Evolutionary conservation across 2,888 invertebrate species (phyloP).

Genomic region (Drosophila colorata): DNA sequence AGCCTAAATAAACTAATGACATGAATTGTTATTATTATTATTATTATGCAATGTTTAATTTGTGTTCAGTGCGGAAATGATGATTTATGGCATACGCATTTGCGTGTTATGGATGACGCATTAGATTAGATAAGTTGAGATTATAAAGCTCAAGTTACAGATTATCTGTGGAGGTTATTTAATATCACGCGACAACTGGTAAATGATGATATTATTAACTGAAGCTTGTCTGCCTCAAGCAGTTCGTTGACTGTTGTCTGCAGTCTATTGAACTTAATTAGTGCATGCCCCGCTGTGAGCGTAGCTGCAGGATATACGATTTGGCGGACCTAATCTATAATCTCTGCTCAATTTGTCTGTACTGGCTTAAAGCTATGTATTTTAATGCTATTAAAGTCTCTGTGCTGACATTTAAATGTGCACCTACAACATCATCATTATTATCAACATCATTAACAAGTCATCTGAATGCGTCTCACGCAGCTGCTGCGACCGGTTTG

Average conservation of each 20-base stretch:
- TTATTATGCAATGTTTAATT: conserved; percentile 23
- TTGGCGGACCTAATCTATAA: background rate
- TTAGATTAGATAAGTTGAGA: conserved; percentile 34
- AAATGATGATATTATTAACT: conserved; percentile 11
- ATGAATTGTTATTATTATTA: background rate
- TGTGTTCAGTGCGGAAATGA: background rate
- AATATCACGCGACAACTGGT: conserved; percentile 5
- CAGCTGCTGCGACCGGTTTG: conserved; percentile 50
- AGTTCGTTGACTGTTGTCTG: conserved; percentile 19
- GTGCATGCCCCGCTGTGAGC: conserved; percentile 33
- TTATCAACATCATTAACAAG: conserved; percentile 19
- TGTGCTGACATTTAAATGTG: conserved; percentile 9
- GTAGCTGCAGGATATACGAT: conserved; percentile 36
- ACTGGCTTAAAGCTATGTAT: conserved; percentile 12
- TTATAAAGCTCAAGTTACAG: background rate
- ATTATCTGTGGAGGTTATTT: background rate
- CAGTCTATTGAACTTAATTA: conserved; percentile 31
- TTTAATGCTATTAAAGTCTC: conserved; percentile 7
- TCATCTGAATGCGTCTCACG: conserved; percentile 46
- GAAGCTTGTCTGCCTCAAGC: conserved; percentile 9
- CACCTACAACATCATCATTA: conserved; percentile 18
- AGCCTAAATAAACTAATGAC: background rate
- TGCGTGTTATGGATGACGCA: conserved; percentile 8
- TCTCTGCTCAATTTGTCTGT: conserved; percentile 28
- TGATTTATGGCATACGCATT: conserved; percentile 42